Conservation (phyloP, 1,140 invertebrate genomes). For the Penaeus chinensis region DNA sequence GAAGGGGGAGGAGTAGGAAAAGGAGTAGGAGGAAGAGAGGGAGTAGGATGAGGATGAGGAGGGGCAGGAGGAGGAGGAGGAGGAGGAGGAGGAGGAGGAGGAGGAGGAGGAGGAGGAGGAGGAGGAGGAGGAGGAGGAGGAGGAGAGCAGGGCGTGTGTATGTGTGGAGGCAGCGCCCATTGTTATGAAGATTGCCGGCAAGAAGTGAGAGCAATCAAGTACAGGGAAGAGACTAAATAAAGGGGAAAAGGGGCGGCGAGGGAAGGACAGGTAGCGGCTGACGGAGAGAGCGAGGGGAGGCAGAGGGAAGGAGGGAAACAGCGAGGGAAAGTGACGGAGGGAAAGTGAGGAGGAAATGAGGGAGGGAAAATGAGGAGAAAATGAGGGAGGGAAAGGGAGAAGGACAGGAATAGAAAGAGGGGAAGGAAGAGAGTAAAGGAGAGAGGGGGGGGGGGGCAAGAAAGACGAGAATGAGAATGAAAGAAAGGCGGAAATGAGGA, state of each 20-base stretch:
- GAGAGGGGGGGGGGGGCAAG: too few relatives aligned
- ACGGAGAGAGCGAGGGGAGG: not conserved
- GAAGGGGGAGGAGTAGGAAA: not conserved
- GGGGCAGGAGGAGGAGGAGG: not conserved
- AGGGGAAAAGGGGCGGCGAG: not conserved
- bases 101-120: not conserved
- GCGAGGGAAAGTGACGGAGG: too few relatives aligned
- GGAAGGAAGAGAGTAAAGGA: too few relatives aligned
- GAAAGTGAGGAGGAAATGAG: too few relatives aligned
- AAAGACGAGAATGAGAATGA: too few relatives aligned
- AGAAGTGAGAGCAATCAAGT: slow-evolving; percentile 6
- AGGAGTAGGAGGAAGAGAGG: not conserved
- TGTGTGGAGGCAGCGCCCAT: not conserved
- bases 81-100: not conserved
- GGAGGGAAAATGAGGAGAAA: too few relatives aligned
- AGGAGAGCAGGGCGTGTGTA: not conserved
- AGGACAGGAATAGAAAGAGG: too few relatives aligned
- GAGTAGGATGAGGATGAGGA: not conserved
- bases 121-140: not conserved
- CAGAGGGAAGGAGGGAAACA: not conserved
- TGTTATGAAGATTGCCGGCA: too few relatives aligned
- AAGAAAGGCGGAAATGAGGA: too few relatives aligned
- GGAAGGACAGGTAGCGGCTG: not conserved
- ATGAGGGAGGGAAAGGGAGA: too few relatives aligned
- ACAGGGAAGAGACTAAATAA: not conserved